Evolutionary conservation across 2,888 invertebrate genomes (phyloP), one percentile per base, ranked within the genome.

Genomic region (Hydroisotoma schaefferi): DNA sequence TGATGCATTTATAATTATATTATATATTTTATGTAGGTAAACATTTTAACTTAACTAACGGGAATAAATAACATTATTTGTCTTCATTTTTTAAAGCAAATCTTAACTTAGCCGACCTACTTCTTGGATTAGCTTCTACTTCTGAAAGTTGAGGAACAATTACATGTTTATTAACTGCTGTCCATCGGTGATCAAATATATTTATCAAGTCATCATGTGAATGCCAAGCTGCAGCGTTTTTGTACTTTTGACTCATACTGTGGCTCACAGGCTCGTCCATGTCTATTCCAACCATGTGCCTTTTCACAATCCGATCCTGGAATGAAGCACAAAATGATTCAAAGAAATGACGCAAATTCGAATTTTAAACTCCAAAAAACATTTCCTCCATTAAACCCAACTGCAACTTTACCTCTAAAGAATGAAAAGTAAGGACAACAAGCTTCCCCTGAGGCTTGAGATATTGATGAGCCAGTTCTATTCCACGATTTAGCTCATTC

Each of bases 301-400:
- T 81, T 76, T 97, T 97, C 0, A 95, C 87, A 66, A 97, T 88
- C 1, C 88, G 88, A 76, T 97, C 97, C 80, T 97, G 94, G 25
- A n/a, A n/a, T n/a, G 94, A 53, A 46, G 18, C 1, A 37, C 20
- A 52, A 59, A 29, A 29, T 10, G 28, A 15, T 53, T 52, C 26
- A 57, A 29, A 43, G 28, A 29, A 27, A 57, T 10, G n/a, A 23
- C 20, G 6, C 25, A 25, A 5, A 52, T 28, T 6, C 26, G 25
- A 37, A 2, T 53, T 23, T 20, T 20, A 52, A 2, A n/a, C n/a
- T n/a, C n/a, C n/a, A n/a, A n/a, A n/a, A n/a, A n/a, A n/a, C n/a
- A n/a, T n/a, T n/a, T n/a, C n/a, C n/a, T 18, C 1, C 33, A 10
- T 33, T 33, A 33, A 33, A 33, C 33, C n/a, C n/a, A n/a, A n/a